Evolutionary conservation across 2,888 invertebrate genomes (phyloP).

Genomic region (Mechanitis messenoides): DNA sequence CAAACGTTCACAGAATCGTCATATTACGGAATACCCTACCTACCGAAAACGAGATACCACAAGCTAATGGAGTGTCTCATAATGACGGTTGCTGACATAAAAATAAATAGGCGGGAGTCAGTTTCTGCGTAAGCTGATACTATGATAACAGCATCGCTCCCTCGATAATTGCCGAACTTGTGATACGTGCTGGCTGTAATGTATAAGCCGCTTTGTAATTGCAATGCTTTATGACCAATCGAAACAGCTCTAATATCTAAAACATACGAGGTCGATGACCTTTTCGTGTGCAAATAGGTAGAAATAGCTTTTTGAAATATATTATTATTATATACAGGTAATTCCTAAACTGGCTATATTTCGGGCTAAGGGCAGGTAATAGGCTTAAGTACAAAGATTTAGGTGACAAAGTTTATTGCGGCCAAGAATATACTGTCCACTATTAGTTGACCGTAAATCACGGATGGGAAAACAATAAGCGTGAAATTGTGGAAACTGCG

Average conservation of each 20-base stretch:
- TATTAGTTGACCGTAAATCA: conserved; percentile 73
- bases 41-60: conserved; percentile 73
- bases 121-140: conserved; percentile 77
- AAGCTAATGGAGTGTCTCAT: conserved; percentile 77
- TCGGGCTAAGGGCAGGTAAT: conserved; percentile 40
- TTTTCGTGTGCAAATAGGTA: no score
- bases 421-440: conserved; percentile 70
- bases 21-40: conserved; percentile 64
- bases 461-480: conserved; percentile 77
- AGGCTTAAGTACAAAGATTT: conserved; percentile 73
- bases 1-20: conserved; percentile 34
- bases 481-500: conserved; percentile 77
- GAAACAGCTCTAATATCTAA: no score
- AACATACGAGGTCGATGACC: background rate
- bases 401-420: conserved; percentile 75
- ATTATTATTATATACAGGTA: no score
- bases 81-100: conserved; percentile 77
- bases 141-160: conserved; percentile 76
- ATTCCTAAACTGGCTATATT: background rate
- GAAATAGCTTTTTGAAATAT: no score
- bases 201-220: conserved; percentile 51
- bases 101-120: conserved; percentile 77
- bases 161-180: conserved; percentile 75
- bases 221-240: conserved; percentile 53
- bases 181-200: conserved; percentile 46